Conservation (phyloP, 2,113 vertebrate species). For the Felis catus region DNA sequence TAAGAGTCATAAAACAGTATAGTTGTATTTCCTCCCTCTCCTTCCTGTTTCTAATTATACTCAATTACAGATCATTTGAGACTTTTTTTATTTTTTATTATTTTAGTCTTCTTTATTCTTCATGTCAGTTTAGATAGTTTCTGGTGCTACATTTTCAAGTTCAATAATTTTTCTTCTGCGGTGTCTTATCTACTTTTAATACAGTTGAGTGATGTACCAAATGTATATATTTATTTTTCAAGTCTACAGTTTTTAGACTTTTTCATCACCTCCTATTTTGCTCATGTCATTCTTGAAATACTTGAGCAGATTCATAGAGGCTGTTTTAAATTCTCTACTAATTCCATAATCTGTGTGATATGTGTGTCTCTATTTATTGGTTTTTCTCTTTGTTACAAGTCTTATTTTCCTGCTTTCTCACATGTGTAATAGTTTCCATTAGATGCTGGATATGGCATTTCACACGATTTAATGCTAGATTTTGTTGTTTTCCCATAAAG, state of each 20-base stretch:
- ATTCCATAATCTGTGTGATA: not conserved
- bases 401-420: not conserved
- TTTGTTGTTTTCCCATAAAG: not conserved
- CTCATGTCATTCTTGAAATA: not conserved
- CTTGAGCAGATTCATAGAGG: not conserved
- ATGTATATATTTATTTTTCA: not conserved
- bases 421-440: not conserved
- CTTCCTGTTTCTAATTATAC: not conserved
- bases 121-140: not conserved
- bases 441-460: not conserved
- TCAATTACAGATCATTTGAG: not conserved
- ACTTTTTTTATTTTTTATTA: not conserved
- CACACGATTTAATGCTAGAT: not conserved
- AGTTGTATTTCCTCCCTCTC: not conserved
- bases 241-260: not conserved
- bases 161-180: not conserved
- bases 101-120: not conserved
- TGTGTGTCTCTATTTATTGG: not conserved
- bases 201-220: not conserved
- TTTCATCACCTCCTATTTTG: not conserved
- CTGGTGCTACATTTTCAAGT: not conserved
- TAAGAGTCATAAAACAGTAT: not conserved
- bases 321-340: not conserved
- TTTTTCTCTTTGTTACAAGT: not conserved
- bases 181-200: not conserved